phyloP scores from a whole-genome alignment of 1,140 invertebrate genomes.

The Drosophila seguyi region DNA sequence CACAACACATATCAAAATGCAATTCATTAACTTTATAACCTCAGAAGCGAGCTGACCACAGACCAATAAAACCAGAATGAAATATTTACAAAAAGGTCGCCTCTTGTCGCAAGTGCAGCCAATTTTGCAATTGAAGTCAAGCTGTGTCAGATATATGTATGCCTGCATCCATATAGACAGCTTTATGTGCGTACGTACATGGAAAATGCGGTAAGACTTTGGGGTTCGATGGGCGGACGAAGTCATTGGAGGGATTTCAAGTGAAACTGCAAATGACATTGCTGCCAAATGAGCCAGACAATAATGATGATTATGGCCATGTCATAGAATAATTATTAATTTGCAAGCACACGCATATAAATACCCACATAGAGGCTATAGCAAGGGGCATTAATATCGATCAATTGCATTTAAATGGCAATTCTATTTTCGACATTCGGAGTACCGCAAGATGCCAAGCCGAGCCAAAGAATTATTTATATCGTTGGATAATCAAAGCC shows the following conservation, averaged over 20 bases:
- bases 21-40: conserved; percentile 65
- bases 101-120: conserved; percentile 41
- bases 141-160: conserved; percentile 36
- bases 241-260: conserved; percentile 21
- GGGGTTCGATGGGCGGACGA: conserved; percentile 14
- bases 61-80: conserved; percentile 51
- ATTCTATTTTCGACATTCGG: conserved; percentile 11
- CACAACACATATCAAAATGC: conserved; percentile 47
- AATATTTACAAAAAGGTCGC: conserved; percentile 58
- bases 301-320: conserved; percentile 52
- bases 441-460: conserved; percentile 14
- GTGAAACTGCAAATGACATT: conserved; percentile 40
- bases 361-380: neutral
- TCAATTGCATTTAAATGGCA: conserved; percentile 29
- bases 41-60: conserved; percentile 43
- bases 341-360: conserved; percentile 12
- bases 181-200: conserved; percentile 16
- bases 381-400: conserved; percentile 20
- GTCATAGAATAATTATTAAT: conserved; percentile 55
- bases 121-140: conserved; percentile 53
- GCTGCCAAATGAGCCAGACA: conserved; percentile 44
- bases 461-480: conserved; percentile 15
- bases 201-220: conserved; percentile 34
- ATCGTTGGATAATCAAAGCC: conserved; percentile 1
- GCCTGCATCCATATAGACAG: conserved; percentile 1